Percentiles rank a stretch among this genome's conserved stretches.
These are phyloP conservation scores for Phoebastria nigripes DNA, from an alignment of 2,797 vertebrate genomes.

Conservation along the genomic window DNA sequence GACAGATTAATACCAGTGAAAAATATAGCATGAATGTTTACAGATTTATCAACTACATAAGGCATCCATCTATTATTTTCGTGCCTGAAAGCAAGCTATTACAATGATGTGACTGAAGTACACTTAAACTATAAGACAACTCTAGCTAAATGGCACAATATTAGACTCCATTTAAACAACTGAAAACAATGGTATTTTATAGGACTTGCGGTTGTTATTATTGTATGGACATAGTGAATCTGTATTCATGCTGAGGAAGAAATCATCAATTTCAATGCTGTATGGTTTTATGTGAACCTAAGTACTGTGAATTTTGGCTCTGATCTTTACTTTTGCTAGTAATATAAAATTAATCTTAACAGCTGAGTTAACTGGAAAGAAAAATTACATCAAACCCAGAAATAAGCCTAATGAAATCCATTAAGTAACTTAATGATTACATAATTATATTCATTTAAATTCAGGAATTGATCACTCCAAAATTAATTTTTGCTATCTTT, in stretches of 20 bases:
- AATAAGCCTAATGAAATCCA: constrained; percentile 59
- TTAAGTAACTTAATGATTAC: constrained; percentile 69
- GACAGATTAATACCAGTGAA: neutral
- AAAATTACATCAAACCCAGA: constrained; percentile 55
- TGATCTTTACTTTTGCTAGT: constrained; percentile 18
- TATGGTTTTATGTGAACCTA: neutral
- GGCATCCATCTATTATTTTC: neutral
- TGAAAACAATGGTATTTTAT: neutral
- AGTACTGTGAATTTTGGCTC: neutral
- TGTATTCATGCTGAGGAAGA: neutral
- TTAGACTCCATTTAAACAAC: neutral
- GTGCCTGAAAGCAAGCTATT: neutral
- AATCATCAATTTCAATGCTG: neutral
- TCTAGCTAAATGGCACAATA: neutral
- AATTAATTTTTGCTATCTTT: constrained; percentile 56
- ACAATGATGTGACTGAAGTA: neutral
- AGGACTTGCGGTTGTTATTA: neutral
- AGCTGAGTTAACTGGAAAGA: constrained; percentile 67
- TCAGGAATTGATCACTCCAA: constrained; percentile 35
- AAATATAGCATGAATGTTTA: neutral
- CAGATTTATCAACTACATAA: neutral
- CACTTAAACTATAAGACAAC: neutral
- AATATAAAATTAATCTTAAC: constrained; percentile 62
- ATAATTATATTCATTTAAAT: constrained; percentile 57
- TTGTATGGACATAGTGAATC: neutral